A percentile compares a stretch with the other conserved stretches of the same genome.
phyloP scores from a whole-genome alignment of 2,113 vertebrate genomes.

The Syrmaticus mikado region DNA sequence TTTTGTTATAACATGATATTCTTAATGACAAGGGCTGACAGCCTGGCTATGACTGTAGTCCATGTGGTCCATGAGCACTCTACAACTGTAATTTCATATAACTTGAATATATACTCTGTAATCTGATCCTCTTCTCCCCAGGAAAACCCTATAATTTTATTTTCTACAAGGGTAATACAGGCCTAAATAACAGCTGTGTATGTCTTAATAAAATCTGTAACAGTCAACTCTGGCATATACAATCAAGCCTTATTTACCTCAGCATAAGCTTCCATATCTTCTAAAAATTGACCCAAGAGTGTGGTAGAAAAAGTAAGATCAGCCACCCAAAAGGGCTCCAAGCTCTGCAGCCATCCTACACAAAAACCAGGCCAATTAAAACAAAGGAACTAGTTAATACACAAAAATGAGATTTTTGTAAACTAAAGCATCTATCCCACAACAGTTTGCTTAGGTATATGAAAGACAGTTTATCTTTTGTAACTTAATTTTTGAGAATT shows the following conservation, averaged over 20 bases:
- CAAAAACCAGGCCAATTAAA: constrained; percentile 4
- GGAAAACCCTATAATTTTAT: background rate
- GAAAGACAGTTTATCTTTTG: background rate
- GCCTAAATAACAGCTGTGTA: background rate
- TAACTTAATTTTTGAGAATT: background rate
- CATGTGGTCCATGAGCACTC: background rate
- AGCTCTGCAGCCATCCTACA: constrained; percentile 95
- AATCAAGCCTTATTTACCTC: constrained; percentile 80
- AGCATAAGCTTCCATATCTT: constrained; percentile 99
- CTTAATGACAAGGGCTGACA: background rate
- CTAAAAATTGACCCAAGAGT: constrained; percentile 95
- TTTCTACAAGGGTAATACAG: background rate
- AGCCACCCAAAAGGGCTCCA: constrained; percentile 99
- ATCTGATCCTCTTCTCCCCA: background rate
- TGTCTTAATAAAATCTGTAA: background rate
- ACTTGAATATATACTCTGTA: background rate
- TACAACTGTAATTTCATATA: background rate
- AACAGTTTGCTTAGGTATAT: background rate
- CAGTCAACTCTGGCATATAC: background rate
- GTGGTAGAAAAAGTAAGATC: constrained; percentile 98
- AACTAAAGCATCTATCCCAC: background rate
- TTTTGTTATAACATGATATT: background rate
- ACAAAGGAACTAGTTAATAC: background rate
- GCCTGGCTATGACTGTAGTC: background rate
- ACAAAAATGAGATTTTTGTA: background rate